Base-by-base conservation (phyloP, 2,113 vertebrate genomes). In the Stegastes partitus region DNA sequence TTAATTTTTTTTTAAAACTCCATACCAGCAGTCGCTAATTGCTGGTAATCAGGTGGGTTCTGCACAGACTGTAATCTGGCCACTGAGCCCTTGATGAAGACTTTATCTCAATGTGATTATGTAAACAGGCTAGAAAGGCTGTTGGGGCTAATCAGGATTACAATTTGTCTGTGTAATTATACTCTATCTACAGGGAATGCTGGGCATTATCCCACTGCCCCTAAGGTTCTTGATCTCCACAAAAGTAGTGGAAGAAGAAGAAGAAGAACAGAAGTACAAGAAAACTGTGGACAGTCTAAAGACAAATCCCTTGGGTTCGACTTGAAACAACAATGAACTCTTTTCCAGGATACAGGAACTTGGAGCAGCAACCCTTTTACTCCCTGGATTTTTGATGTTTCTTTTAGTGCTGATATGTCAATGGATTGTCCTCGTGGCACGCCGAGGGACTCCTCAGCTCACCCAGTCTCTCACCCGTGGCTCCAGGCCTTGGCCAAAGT, bases 131-230 rank as follows among this genome's bases (percentile, higher is more conserved):
- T 89, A 81, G 81, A 79, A 87, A 83, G 81, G 83, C 87, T 91
- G 88, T 82, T 79, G 44, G 71, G 83, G 85, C 83, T 92, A 90
- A 93, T 91, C 87, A 88, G 93, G 91, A 92, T 92, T 89, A 93
- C 92, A 88, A 87, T 92, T 91, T 91, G 87, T 91, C 87, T 79
- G 83, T 87, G 88, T 90, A 93, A 93, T 92, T 92, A 91, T 84
- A 83, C 83, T 58, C 76, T 79, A 89, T 89, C 90, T 90, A 74
- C 73, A 65, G 82, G 81, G 86, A 90, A 85, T 84, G 66, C 59
- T 57, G 73, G 76, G 81, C 70, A 59, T 92, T 88, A 87, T 86
- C 79, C 74, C 68, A 25, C 87, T 89, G 84, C 64, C 82, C 70
- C 79, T 9, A 70, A 74, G 70, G 77, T 85, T 83, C 81, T 77